Base-by-base conservation (phyloP, 2,113 vertebrate species). In the Gorsachius goisagi region DNA sequence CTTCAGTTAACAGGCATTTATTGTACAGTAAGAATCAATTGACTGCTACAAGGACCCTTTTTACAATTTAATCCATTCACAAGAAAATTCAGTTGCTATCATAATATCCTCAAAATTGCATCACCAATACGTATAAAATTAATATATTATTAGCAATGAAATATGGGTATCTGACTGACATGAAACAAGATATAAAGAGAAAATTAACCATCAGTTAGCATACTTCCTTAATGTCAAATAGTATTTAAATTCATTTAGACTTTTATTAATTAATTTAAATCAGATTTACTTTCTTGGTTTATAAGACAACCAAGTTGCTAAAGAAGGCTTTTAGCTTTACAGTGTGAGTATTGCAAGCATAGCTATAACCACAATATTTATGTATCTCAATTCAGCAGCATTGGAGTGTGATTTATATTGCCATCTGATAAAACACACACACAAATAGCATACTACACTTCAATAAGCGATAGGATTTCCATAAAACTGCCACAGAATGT, bases 201-300 rank as follows among this genome's bases (percentile, higher is more conserved):
- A 93, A 93, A 74, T 55, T 82, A 85, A 2, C 30, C 59, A 87
- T 66, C 84, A 96, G 85, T 96, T 94, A 87, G 8, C 41, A 69
- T 52, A 68, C 30, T 76, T 89, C 75, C 52, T 93, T 92, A 88
- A 75, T 68, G 56, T 67, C 32, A 94, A 93, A 94, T 90, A 68
- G 14, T 92, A 90, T 76, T 94, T 91, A 81, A 96, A 96, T 92
- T 74, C 56, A 89, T 90, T 95, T 73, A 44, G 60, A 66, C 71
- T 95, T 96, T 91, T 44, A 68, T 89, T 89, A 93, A 92, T 87
- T 95, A 95, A 90, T 89, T 93, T 33, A 96, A 94, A 90, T 91
- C 69, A 87, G 88, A 90, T 95, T 97, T 94, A 89, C 41, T 56
- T 85, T 89, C 89, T 89, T 56, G 64, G 15, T 76, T 95, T 93